A percentile compares a stretch with the other conserved stretches of the same genome.
Evolutionary conservation across 2,113 vertebrate species (phyloP).

Genomic region (Callionymus lyra): DNA sequence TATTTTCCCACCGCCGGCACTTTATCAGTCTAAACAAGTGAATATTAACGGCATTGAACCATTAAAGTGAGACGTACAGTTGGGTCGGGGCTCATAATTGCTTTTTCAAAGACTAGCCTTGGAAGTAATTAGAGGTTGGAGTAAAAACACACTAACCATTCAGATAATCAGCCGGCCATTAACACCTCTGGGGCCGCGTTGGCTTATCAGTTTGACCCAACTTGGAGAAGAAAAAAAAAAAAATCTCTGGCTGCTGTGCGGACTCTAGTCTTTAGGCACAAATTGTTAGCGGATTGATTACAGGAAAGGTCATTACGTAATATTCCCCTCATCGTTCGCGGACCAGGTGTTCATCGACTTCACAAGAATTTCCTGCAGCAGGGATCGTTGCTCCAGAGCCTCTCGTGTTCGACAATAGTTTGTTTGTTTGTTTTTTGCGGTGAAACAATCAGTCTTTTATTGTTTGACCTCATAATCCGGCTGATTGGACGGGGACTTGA

Average conservation of each 20-base stretch:
- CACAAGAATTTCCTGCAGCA: constrained; percentile 37
- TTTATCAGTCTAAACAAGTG: constrained; percentile 38
- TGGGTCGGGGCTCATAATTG: constrained; percentile 47
- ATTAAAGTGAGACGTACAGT: constrained; percentile 48
- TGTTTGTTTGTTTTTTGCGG: constrained; percentile 8
- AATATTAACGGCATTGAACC: constrained; percentile 42
- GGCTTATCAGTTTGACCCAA: constrained; percentile 42
- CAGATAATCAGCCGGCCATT: constrained; percentile 57
- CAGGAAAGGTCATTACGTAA: constrained; percentile 52
- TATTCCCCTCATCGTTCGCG: constrained; percentile 34
- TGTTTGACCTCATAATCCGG: constrained; percentile 53
- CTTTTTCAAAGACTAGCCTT: constrained; percentile 53
- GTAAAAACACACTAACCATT: constrained; percentile 50
- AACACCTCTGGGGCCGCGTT: constrained; percentile 35
- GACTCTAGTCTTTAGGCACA: constrained; percentile 26
- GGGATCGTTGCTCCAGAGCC: not conserved
- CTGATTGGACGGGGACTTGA: constrained; percentile 56
- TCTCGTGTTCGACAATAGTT: no score
- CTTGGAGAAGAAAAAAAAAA: no score
- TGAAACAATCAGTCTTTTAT: constrained; percentile 43
- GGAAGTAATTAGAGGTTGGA: constrained; percentile 50
- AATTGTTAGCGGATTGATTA: constrained; percentile 45
- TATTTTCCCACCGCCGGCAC: constrained; percentile 24
- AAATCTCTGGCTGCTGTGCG: not conserved
- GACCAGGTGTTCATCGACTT: constrained; percentile 43